Evolutionary conservation across 2,888 invertebrate species (phyloP), one percentile per base, ranked within the genome.

Genomic region (Macaria liturata): DNA sequence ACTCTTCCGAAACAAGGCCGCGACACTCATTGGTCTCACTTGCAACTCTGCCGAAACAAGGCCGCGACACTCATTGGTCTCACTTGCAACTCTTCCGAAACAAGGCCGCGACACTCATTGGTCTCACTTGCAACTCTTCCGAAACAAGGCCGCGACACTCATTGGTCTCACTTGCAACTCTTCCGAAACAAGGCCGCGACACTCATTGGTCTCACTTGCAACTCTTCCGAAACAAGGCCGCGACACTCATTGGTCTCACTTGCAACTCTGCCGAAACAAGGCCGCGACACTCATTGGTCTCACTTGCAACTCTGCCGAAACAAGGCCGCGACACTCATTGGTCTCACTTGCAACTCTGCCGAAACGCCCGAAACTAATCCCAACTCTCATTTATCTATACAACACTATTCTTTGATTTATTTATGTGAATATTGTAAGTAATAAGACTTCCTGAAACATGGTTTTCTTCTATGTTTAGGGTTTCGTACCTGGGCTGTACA

Each of bases 1-100:
- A 42, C 51, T 55, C 49, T 54, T 42, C 59, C 55, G 55, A 42
- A 75, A 82, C 82, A 86, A 87, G 86, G 82, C 77, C 80, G 76
- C 32, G 9, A 37, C 42, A 51, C 51, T 45, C 32, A 9, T 39
- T 59, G 51, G 48, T 52, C 76, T 69, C 72, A 50, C 60, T 52
- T 54, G 47, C 52, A 47, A 42, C 51, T 55, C 49, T 54, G 46
- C 59, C 55, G 55, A 42, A 75, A 82, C 82, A 86, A 87, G 86
- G 82, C 77, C 80, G 76, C 32, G 9, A 37, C 42, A 51, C 51
- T 45, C 32, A 9, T 39, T 59, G 51, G 48, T 52, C 76, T 69
- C 72, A 50, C 60, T 52, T 54, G 47, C 52, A 47, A 42, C 51
- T 55, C 49, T 54, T 42, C 59, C 55, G 55, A 42, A 75, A 82